Evolutionary conservation across 2,797 vertebrate genomes (phyloP), one percentile per base, ranked within the genome.

Genomic region (Phoebastria nigripes): DNA sequence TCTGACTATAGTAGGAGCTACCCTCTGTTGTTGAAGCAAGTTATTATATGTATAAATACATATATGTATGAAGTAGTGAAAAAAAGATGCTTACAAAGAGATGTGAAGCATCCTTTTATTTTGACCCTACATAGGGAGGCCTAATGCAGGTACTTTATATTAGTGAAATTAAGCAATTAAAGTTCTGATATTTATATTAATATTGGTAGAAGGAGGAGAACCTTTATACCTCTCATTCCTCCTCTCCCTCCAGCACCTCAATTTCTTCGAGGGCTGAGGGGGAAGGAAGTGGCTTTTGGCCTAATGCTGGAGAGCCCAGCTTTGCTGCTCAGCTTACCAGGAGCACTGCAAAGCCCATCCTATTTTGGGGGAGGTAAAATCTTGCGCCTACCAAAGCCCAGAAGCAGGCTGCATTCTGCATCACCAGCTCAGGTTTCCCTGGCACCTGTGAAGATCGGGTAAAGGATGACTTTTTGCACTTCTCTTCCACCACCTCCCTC

Each of bases 141-240:
- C 19, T 33, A 31, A 5, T 25, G 33, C 0, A 0, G 15, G 24
- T n/a, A 11, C 6, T 59, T 76, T 8, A 12, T 74, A 21, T 9
- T 15, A 33, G 8, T 29, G 35, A 59, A 91, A 55, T 58, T 2
- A 69, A 51, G 54, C 22, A 72, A 15, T 33, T 69, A 22, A 51
- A 33, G 8, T 41, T 76, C 52, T 77, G 46, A 6, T 44, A 12
- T 18, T 83, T 47, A 18, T 33, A 20, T 31, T 37, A 33, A 25
- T 1, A 3, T 15, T 13, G 11, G 6, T 44, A 39, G 47, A 63
- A 47, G n/a, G 29, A 54, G 13, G 21, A 87, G 14, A 74, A 24
- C 4, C 3, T 59, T 19, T 37, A 15, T 9, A 3, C 3, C 2
- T 54, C 44, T 69, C 8, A 0, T 37, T 67, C 1, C 2, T 6